Evolutionary conservation across 2,113 vertebrate species (phyloP).

Genomic region (Sakesphorus luctuosus): DNA sequence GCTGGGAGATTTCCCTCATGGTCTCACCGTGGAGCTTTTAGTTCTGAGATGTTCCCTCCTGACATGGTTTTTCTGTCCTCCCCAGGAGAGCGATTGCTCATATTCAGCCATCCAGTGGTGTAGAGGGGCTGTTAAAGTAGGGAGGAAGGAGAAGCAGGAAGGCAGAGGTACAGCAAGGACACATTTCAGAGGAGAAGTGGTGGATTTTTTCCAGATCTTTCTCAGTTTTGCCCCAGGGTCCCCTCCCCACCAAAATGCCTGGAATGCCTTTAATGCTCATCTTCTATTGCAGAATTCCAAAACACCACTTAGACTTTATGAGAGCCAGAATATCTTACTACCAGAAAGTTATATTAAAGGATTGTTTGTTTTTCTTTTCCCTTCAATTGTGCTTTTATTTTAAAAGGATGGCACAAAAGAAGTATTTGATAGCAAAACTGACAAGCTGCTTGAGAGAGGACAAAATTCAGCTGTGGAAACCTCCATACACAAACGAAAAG

Average conservation of each 20-base stretch:
- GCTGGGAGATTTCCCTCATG: background rate
- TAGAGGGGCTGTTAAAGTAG: background rate
- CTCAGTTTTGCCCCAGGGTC: background rate
- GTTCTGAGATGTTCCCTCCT: background rate
- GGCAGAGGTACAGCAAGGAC: background rate
- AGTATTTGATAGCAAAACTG: constrained; percentile 86
- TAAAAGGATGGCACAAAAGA: constrained; percentile 84
- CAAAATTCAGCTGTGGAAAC: constrained; percentile 90
- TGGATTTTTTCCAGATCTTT: background rate
- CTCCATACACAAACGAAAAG: constrained; percentile 84
- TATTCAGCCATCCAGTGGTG: background rate
- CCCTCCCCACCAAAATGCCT: background rate
- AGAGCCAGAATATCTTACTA: background rate
- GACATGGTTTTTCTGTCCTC: background rate
- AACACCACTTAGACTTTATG: background rate
- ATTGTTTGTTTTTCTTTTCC: background rate
- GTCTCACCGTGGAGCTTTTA: background rate
- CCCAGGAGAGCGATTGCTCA: background rate
- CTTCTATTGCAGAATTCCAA: background rate
- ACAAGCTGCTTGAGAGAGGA: constrained; percentile 86
- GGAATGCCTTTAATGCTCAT: background rate
- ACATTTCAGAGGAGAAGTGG: background rate
- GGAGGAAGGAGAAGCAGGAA: background rate
- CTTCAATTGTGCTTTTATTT: constrained; percentile 26
- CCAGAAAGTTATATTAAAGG: background rate